A percentile compares a stretch with the other conserved stretches of the same genome.
Conservation (phyloP, 2,888 invertebrate species). For the Eremobia ochroleuca region DNA sequence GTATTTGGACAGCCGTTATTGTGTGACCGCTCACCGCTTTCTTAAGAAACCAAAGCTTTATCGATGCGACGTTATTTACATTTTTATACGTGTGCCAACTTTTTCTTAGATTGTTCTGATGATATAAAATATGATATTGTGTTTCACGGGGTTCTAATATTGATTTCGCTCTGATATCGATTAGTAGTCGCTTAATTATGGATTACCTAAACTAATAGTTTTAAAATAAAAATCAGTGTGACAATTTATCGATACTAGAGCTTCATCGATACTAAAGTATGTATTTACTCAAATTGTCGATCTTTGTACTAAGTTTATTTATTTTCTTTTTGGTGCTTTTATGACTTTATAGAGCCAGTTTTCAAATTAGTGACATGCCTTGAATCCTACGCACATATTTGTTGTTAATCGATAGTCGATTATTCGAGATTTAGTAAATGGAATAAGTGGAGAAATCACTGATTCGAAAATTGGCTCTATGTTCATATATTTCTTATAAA, state of each 20-base stretch:
- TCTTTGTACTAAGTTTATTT: slow-evolving; percentile 52
- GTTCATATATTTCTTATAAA: slow-evolving; percentile 67
- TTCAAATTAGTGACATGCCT: slow-evolving; percentile 32
- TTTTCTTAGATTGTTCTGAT: slow-evolving; percentile 42
- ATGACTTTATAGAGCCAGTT: slow-evolving; percentile 25
- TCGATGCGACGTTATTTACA: slow-evolving; percentile 48
- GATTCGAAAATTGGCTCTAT: slow-evolving; percentile 34
- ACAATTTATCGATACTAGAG: slow-evolving; percentile 22
- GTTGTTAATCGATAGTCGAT: background rate
- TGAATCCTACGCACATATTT: slow-evolving; percentile 7
- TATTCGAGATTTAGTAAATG: slow-evolving; percentile 5
- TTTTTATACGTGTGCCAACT: slow-evolving; percentile 60
- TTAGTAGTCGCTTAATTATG: slow-evolving; percentile 2
- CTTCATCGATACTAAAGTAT: slow-evolving; percentile 34
- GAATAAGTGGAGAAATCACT: background rate
- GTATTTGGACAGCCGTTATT: background rate
- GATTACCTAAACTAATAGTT: background rate
- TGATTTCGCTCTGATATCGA: slow-evolving; percentile 16
- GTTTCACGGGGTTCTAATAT: slow-evolving; percentile 25
- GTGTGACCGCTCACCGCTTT: background rate
- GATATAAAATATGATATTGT: slow-evolving; percentile 17
- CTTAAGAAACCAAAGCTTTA: background rate
- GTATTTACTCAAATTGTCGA: slow-evolving; percentile 44
- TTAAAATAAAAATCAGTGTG: background rate
- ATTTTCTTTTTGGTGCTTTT: slow-evolving; percentile 58